Percentiles rank a stretch among this genome's conserved stretches.
Evolutionary conservation across 1,140 invertebrate species (phyloP).

Genomic region (Bradysia coprophila): DNA sequence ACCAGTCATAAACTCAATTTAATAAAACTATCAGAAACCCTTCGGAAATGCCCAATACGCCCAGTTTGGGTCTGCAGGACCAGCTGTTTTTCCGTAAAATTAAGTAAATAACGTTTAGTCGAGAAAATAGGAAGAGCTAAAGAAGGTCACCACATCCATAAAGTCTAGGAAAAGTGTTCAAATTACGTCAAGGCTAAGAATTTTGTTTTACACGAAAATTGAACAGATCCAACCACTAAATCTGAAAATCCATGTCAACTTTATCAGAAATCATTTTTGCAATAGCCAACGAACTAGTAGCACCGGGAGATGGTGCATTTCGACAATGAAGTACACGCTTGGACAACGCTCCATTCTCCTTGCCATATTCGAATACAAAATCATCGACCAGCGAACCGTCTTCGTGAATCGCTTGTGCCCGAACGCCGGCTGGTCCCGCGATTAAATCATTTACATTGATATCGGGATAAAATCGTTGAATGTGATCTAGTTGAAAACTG

Average conservation of each 20-base stretch:
- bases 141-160: too few relatives aligned
- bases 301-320: conserved; percentile 93
- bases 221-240: too few relatives aligned
- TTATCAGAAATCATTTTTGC: conserved; percentile 83
- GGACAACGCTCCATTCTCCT: conserved; percentile 36
- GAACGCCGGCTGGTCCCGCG: conserved; percentile 76
- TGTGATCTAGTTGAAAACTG: conserved; percentile 55
- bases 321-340: conserved; percentile 78
- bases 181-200: too few relatives aligned
- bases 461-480: conserved; percentile 74
- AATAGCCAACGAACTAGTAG: conserved; percentile 93
- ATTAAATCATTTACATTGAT: conserved; percentile 54
- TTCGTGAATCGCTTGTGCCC: conserved; percentile 86
- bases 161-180: too few relatives aligned
- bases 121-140: too few relatives aligned
- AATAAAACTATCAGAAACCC: too few relatives aligned
- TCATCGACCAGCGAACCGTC: conserved; percentile 88
- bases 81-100: too few relatives aligned
- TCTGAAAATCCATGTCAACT: conserved; percentile 53
- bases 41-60: too few relatives aligned
- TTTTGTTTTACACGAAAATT: too few relatives aligned
- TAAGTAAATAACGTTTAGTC: too few relatives aligned
- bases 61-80: too few relatives aligned
- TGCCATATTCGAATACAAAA: conserved; percentile 82
- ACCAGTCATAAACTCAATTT: too few relatives aligned